Evolutionary conservation across 2,113 vertebrate genomes (phyloP), one percentile per base, ranked within the genome.

Genomic region (Calcarius ornatus): DNA sequence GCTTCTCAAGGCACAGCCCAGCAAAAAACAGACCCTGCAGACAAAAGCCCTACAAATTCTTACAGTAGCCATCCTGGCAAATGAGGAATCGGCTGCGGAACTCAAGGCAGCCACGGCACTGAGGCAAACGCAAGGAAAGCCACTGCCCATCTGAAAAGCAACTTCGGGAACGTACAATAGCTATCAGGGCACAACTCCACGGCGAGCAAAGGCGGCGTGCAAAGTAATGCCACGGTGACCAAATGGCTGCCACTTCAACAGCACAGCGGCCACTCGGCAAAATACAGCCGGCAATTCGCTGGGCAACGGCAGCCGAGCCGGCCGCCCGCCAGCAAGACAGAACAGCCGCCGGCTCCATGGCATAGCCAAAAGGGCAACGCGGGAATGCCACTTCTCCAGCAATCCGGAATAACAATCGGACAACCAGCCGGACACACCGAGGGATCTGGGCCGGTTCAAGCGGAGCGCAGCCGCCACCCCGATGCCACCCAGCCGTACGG

Each of bases 241-340:
- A 96, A 97, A 96, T 96, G 94, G 96, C 94, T 94, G 95, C 95
- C 95, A 90, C 94, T 73, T 63, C 77, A 27, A 57, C 47, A 90
- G 90, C 77, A 31, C 96, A 66, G 92, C 51, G 70, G 95, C 84
- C 92, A 64, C 81, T 79, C 40, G 10, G 70, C 81, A 75, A 91
- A 94, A 87, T 7, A 86, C 88, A 77, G 6, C 40, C 10, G 9
- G 61, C 75, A 33, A 64, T 25, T 35, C 37, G 6, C 90, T 3
- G 91, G 95, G 91, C 80, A 56, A 9, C n/a, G 22, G 7, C 48
- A 42, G 60, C 38, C 21, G 1, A 35, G 48, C 35, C 69, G 20
- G 38, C 59, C n/a, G 8, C 60, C 12, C 81, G 80, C 50, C 56
- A 13, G 35, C 28, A 0, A 57, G 73, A 40, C 60, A 31, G 14